Evolutionary conservation across 2,113 vertebrate species (phyloP).

Genomic region (Myxocyprinus asiaticus): DNA sequence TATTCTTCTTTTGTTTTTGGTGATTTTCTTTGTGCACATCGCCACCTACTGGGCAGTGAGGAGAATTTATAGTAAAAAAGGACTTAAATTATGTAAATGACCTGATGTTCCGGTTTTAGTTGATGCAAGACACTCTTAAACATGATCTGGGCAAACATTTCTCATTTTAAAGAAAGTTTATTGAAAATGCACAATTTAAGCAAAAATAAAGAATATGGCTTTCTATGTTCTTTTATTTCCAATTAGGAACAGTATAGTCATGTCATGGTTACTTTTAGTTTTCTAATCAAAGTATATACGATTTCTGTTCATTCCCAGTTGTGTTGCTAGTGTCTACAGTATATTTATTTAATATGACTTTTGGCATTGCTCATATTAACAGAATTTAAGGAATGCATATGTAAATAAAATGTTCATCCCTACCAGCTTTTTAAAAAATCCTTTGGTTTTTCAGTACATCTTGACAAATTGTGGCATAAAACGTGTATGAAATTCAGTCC

Average conservation of each 20-base stretch:
- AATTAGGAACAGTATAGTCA: no score
- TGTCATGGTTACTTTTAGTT: background rate
- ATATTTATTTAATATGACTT: no score
- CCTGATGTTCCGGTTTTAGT: no score
- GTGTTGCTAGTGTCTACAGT: no score
- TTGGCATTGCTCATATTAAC: background rate
- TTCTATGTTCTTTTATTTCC: background rate
- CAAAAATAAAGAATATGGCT: background rate
- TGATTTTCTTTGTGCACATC: no score
- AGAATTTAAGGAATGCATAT: background rate
- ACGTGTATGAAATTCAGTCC: background rate
- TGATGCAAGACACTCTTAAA: background rate
- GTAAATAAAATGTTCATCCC: background rate
- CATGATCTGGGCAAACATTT: background rate
- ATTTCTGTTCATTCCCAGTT: no score
- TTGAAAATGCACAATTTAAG: background rate
- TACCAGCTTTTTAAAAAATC: background rate
- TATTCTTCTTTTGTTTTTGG: no score
- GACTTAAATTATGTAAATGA: no score
- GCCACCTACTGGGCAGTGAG: no score
- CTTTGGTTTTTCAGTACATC: background rate
- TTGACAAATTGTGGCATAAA: background rate
- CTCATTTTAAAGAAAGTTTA: conserved; percentile 1
- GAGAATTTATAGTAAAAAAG: no score
- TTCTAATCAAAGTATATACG: no score